Evolutionary conservation across 1,140 invertebrate genomes (phyloP), one percentile per base, ranked within the genome.

Genomic region (Globodera rostochiensis): DNA sequence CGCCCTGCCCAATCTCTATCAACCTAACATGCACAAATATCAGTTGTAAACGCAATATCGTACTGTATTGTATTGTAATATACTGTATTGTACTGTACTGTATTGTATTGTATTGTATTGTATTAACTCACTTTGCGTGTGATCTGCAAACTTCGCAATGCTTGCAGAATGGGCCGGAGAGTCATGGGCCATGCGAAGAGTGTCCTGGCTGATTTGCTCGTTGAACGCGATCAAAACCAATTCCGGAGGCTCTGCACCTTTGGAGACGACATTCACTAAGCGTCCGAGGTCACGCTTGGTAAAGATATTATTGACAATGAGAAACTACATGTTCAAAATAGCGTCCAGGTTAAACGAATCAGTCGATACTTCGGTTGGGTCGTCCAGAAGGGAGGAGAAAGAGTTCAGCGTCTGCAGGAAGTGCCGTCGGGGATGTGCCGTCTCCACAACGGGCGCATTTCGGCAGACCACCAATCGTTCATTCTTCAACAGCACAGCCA

Each of bases 261-360:
- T 45, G 85, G 36, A 36, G 36, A 74, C 77, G 81, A 73, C 80
- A 83, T 82, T 73, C 82, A 88, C 85, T 81, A 88, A 25, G n/a
- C 79, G 50, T 19, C 79, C 79, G 49, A 79, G 79, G 21, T 80
- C 79, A 36, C 87, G 87, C 7, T 84, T 84, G 3, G 36, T 36
- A 36, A 36, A 36, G 36, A 36, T 36, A 36, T 36, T 36, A 36
- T 3, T 36, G 36, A 36, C 36, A 36, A 36, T 36, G 36, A 36
- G 36, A 36, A 36, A 36, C 1, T 36, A 1, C 1, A 25, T 25
- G 25, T 25, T 25, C 1, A 25, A 25, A 25, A 25, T 0, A 36
- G 36, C 2, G 36, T 0, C 36, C 36, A 36, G 25, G 25, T 25
- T 36, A 36, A 36, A 36, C 36, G 2, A 36, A 36, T 36, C 36